These are phyloP conservation scores for Entomyzon cyanotis DNA, from an alignment of 2,113 vertebrate species.

Conservation along the genomic window DNA sequence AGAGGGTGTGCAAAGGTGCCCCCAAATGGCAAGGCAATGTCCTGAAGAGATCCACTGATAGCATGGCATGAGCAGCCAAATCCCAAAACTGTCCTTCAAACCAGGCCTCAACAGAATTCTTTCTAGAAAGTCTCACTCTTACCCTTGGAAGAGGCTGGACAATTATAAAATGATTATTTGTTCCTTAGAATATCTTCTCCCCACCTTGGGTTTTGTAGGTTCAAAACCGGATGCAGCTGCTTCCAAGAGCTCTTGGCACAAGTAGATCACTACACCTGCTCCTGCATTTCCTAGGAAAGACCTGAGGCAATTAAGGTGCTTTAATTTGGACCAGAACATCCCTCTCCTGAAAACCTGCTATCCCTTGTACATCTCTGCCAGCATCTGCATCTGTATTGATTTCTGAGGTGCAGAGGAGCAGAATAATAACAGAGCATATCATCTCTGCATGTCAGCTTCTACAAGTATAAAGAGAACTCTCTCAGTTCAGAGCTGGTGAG, in stretches of 20 bases:
- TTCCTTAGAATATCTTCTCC: not conserved
- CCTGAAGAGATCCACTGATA: not conserved
- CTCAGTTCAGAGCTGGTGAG: not conserved
- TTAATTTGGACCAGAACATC: not conserved
- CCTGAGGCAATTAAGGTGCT: not conserved
- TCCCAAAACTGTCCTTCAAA: not conserved
- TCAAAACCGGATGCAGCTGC: not conserved
- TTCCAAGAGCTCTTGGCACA: not conserved
- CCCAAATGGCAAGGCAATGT: not conserved
- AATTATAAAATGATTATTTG: not conserved
- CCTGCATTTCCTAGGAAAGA: not conserved
- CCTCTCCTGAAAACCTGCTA: not conserved
- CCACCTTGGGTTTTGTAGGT: fast-evolving
- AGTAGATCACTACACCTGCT: not conserved
- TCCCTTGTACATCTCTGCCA: not conserved
- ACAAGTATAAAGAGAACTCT: not conserved
- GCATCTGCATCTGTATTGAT: not conserved
- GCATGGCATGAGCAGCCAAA: not conserved
- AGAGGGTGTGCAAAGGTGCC: not conserved
- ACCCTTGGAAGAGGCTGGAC: not conserved
- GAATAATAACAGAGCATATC: not conserved
- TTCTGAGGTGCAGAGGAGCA: not conserved
- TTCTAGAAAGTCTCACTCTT: not conserved
- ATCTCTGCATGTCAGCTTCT: not conserved
- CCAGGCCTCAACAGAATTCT: not conserved